These are phyloP conservation scores for Cephus spinipes DNA, from an alignment of 2,888 invertebrate genomes.

Conservation along the genomic window DNA sequence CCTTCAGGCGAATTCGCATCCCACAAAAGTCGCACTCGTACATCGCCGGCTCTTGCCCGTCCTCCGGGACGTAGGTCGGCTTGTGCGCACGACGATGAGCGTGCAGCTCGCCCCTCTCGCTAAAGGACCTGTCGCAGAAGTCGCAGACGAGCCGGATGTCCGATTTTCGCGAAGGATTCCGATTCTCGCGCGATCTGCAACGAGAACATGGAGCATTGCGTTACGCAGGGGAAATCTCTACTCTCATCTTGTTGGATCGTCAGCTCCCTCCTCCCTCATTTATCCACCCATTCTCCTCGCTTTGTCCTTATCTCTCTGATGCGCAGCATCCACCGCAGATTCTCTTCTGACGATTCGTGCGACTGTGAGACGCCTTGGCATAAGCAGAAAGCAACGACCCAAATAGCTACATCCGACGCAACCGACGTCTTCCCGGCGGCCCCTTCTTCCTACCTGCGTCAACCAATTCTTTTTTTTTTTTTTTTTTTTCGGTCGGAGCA, in stretches of 20 bases:
- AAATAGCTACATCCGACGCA: neutral
- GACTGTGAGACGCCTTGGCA: neutral
- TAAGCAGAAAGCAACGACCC: neutral
- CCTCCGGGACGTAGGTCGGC: conserved; percentile 30
- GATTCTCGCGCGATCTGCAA: too few species aligned
- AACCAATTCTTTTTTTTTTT: neutral
- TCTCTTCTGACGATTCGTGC: too few species aligned
- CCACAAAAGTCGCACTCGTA: conserved; percentile 31
- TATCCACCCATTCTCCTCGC: too few species aligned
- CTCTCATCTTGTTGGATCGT: too few species aligned
- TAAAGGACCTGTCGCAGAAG: conserved; percentile 65
- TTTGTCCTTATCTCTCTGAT: too few species aligned
- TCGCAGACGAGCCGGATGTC: conserved; percentile 6
- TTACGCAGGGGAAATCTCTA: too few species aligned
- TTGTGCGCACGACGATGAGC: conserved; percentile 31
- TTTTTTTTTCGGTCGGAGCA: too few species aligned
- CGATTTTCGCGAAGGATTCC: too few species aligned
- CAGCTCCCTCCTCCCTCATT: too few species aligned
- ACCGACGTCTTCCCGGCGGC: neutral
- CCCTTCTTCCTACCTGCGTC: neutral
- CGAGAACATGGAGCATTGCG: too few species aligned
- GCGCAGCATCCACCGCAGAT: too few species aligned
- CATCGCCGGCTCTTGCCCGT: conserved; percentile 33
- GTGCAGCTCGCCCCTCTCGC: conserved; percentile 66
- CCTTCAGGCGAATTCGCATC: conserved; percentile 28